Percentiles rank a stretch among this genome's conserved stretches.
phyloP scores from a whole-genome alignment of 1,140 invertebrate genomes.

The Zaprionus nigranus region DNA sequence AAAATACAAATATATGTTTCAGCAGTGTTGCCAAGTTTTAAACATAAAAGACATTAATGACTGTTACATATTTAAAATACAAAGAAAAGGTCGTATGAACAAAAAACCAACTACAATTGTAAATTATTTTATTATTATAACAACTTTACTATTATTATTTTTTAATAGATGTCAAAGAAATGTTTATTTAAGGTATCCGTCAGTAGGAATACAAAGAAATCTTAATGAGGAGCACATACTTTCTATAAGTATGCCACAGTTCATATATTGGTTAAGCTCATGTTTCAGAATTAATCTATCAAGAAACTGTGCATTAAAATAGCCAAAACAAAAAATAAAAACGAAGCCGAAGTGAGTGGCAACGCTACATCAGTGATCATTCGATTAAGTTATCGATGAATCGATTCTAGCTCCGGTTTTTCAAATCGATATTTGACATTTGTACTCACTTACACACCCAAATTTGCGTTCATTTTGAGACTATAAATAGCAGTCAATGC shows the following conservation, averaged over 20 bases:
- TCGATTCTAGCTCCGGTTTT: not conserved
- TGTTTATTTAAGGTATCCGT: too few species aligned
- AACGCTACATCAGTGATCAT: not conserved
- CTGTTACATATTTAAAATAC: not conserved
- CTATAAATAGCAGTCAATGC: conserved; percentile 64
- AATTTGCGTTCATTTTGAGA: conserved; percentile 18
- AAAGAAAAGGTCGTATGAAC: not conserved
- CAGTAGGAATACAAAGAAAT: not conserved
- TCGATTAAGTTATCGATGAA: conserved; percentile 24
- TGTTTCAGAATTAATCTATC: too few species aligned
- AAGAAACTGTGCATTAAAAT: not conserved
- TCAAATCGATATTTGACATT: not conserved
- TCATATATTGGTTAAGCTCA: not conserved
- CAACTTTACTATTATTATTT: too few species aligned
- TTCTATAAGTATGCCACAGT: not conserved
- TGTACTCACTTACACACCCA: conserved; percentile 40
- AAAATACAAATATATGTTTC: not conserved
- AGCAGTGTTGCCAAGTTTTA: not conserved
- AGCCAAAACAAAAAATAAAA: not conserved
- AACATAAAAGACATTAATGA: not conserved
- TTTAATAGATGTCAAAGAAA: too few species aligned
- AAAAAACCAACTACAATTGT: too few species aligned
- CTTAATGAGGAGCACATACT: not conserved
- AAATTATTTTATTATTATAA: not conserved
- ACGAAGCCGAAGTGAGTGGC: not conserved